Base-by-base conservation (phyloP, 2,888 invertebrate genomes). In the Nezara viridula region DNA sequence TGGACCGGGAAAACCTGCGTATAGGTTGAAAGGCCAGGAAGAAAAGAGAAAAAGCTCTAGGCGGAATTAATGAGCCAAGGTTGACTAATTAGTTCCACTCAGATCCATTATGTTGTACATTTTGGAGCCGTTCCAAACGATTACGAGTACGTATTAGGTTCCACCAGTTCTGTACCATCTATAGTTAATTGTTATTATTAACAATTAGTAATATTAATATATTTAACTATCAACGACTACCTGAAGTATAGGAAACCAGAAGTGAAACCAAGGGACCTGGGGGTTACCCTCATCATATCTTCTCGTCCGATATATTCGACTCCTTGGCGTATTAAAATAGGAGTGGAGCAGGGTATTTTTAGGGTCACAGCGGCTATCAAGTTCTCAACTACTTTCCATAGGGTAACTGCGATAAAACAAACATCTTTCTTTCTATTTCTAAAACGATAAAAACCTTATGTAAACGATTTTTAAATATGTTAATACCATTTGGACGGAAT, bases 401-500 rank as follows among this genome's bases (percentile, higher is more conserved):
- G 32, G 0, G 88, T 60, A 47, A 88, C 86, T 86, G 32, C 14
- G 3, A 14, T 55, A 4, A 52, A 27, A 86, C 5, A 16, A 16
- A 24, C 37, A 50, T 60, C 0, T 60, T 10, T 24, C 9, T 21
- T 24, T 49, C 9, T 14, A 86, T 32, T 27, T 5, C 4, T 10
- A 1, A 32, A n/a, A 4, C n/a, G 16, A 86, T 52, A 86, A 86
- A 37, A 16, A 86, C 37, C 14, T 66, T 10, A 60, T 37, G n/a
- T 44, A 19, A 4, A 47, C 40, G 4, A 40, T 81, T n/a, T 14
- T 40, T 81, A 24, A 81, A 32, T 7, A 47, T 5, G 3, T 12
- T 9, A 40, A n/a, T 88, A 88, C 88, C 88, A 32, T 50, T 40
- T 47, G 88, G 88, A 27, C 77, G 47, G n/a, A 88, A 88, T 3